Evolutionary conservation across 2,888 invertebrate genomes (phyloP).

Genomic region (Polyommatus icarus): DNA sequence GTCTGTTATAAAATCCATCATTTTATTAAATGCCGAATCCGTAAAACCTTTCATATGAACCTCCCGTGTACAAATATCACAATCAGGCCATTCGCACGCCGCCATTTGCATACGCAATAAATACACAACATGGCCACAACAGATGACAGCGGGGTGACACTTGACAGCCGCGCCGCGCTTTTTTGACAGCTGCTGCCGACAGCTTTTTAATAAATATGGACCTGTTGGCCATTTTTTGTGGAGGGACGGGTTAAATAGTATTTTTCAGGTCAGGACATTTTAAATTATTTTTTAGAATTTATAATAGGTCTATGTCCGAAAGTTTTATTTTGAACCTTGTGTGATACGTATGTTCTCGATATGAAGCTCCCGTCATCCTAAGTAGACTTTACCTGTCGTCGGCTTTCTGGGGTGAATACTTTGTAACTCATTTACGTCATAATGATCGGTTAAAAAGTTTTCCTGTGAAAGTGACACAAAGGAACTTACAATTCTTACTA

Average conservation of each 20-base stretch:
- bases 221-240: neutral
- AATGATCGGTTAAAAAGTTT: no score
- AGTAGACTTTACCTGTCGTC: no score
- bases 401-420: no score
- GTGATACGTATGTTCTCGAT: no score
- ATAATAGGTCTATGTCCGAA: neutral
- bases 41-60: neutral
- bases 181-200: constrained; percentile 12
- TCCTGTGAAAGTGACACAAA: no score
- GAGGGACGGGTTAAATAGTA: neutral
- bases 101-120: constrained; percentile 19
- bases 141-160: neutral
- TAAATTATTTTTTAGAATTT: neutral
- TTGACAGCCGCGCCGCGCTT: constrained; percentile 15
- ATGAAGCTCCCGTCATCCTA: no score
- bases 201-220: constrained; percentile 12
- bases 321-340: neutral
- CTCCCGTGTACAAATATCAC: constrained; percentile 12
- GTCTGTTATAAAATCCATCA: neutral
- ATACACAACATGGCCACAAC: constrained; percentile 14
- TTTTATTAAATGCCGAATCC: constrained; percentile 2
- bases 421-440: no score
- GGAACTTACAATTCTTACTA: no score
- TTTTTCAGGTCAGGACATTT: neutral
- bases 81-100: constrained; percentile 9